A percentile compares a stretch with the other conserved stretches of the same genome.
Evolutionary conservation across 2,888 invertebrate genomes (phyloP).

Genomic region (Encarsia formosa): DNA sequence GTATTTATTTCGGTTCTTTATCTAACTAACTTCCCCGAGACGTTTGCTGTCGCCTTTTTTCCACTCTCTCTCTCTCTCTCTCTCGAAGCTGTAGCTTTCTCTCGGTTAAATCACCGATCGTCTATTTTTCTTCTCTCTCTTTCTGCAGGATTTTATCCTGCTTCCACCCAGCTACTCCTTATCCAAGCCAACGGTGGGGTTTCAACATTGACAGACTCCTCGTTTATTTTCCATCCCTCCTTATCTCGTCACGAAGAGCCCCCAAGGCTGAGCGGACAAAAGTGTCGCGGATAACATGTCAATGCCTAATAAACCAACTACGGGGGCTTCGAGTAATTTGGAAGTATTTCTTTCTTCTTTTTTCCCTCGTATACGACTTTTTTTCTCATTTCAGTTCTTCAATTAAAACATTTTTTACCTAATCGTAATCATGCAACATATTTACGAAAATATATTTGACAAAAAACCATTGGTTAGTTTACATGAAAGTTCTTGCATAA

Average conservation of each 20-base stretch:
- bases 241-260: slow-evolving; percentile 10
- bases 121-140: neutral
- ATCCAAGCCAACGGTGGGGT: slow-evolving; percentile 40
- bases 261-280: slow-evolving; percentile 34
- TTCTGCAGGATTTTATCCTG: neutral
- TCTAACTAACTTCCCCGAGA: slow-evolving; percentile 43
- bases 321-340: no score
- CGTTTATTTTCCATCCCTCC: slow-evolving; percentile 6
- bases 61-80: neutral
- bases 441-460: no score
- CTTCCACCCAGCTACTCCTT: slow-evolving; percentile 6
- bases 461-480: no score
- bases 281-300: slow-evolving; percentile 40
- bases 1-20: slow-evolving; percentile 51
- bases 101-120: slow-evolving; percentile 23
- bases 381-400: no score
- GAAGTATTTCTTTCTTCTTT: slow-evolving; percentile 23
- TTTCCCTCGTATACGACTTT: neutral
- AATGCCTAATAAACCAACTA: slow-evolving; percentile 38
- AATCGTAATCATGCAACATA: no score
- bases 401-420: no score
- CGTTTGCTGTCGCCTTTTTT: slow-evolving; percentile 22
- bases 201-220: slow-evolving; percentile 19
- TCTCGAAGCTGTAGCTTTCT: neutral
- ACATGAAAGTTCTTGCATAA: no score